A percentile compares a stretch with the other conserved stretches of the same genome.
Evolutionary conservation across 2,888 invertebrate species (phyloP).

Genomic region (Agrochola litura): DNA sequence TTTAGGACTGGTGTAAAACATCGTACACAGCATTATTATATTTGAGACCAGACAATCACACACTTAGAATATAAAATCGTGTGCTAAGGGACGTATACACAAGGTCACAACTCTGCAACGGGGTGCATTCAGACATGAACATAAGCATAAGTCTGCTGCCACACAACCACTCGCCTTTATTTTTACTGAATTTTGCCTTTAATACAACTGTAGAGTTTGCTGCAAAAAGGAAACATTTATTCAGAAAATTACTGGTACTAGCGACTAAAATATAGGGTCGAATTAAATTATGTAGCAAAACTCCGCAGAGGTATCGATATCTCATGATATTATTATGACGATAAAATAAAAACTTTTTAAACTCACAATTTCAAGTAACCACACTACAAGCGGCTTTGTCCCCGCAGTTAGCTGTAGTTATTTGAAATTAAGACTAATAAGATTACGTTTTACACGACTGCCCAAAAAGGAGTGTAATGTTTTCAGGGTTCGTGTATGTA

Average conservation of each 20-base stretch:
- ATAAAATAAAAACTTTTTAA: background rate
- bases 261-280: background rate
- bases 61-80: constrained; percentile 10
- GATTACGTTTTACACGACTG: no score
- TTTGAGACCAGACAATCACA: constrained; percentile 22
- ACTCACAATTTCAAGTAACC: background rate
- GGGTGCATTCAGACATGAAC: constrained; percentile 62
- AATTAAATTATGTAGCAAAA: constrained; percentile 6
- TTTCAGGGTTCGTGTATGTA: no score
- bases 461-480: no score
- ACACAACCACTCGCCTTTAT: constrained; percentile 83
- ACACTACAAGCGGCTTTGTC: background rate
- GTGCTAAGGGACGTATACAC: constrained; percentile 37
- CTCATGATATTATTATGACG: no score
- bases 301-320: background rate
- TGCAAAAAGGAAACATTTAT: constrained; percentile 81
- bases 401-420: background rate
- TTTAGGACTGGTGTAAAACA: background rate
- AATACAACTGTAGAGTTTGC: constrained; percentile 81
- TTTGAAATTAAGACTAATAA: background rate
- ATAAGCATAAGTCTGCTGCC: constrained; percentile 51
- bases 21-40: constrained; percentile 2
- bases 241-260: constrained; percentile 9
- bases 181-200: constrained; percentile 82
- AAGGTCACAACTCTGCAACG: constrained; percentile 35